These are phyloP conservation scores for Uria aalge DNA, from an alignment of 2,113 vertebrate species.

Conservation along the genomic window DNA sequence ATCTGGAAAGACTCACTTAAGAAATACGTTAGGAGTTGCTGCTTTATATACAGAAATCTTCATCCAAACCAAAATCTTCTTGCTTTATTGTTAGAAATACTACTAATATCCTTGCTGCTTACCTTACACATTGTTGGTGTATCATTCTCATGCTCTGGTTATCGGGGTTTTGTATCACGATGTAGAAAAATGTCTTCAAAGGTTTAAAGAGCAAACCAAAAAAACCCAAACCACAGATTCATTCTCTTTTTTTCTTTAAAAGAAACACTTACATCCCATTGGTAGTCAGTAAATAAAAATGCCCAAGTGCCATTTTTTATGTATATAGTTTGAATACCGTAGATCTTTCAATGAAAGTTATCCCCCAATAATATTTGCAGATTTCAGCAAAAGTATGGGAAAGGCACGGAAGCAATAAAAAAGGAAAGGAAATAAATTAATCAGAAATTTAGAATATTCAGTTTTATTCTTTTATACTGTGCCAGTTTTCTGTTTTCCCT, in stretches of 20 bases:
- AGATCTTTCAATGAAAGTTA: not conserved
- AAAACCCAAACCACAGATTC: not conserved
- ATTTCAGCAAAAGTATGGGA: constrained; percentile 15
- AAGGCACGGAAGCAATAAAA: constrained; percentile 47
- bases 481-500: not conserved
- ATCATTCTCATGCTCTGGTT: not conserved
- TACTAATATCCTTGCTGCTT: not conserved
- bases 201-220: not conserved
- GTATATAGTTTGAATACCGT: not conserved
- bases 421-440: constrained; percentile 37
- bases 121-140: not conserved
- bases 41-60: not conserved
- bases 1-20: not conserved
- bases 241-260: not conserved
- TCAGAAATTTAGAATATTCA: constrained; percentile 49
- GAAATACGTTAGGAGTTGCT: not conserved
- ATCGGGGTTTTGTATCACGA: not conserved
- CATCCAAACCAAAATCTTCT: not conserved
- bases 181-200: not conserved
- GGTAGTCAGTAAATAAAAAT: not conserved
- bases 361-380: constrained; percentile 28
- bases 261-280: not conserved
- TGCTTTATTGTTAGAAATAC: not conserved
- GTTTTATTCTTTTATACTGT: not conserved
- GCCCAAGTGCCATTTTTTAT: not conserved